phyloP scores from a whole-genome alignment of 2,113 vertebrate species.

The Sus scrofa region T2T-Sscrofa CM000813.6:131770001-131770500 shows the following conservation, averaged over 20 bases:
- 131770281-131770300: not conserved
- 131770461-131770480: too few relatives aligned
- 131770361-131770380: not conserved
- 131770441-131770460: not conserved
- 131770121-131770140: not conserved
- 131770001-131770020: not conserved
- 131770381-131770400: not conserved
- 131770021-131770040: not conserved
- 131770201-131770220: not conserved
- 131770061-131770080: not conserved
- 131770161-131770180: not conserved
- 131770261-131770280: not conserved
- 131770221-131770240: not conserved
- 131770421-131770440: not conserved
- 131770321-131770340: not conserved
- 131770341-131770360: not conserved
- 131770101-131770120: not conserved
- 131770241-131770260: conserved; percentile 28
- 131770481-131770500: not conserved
- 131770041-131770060: not conserved
- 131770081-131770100: not conserved
- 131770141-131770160: not conserved
- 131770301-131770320: not conserved
- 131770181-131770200: not conserved
- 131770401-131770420: not conserved